Conservation (phyloP, 2,113 vertebrate genomes). For the Vulpes vulpes region DNA sequence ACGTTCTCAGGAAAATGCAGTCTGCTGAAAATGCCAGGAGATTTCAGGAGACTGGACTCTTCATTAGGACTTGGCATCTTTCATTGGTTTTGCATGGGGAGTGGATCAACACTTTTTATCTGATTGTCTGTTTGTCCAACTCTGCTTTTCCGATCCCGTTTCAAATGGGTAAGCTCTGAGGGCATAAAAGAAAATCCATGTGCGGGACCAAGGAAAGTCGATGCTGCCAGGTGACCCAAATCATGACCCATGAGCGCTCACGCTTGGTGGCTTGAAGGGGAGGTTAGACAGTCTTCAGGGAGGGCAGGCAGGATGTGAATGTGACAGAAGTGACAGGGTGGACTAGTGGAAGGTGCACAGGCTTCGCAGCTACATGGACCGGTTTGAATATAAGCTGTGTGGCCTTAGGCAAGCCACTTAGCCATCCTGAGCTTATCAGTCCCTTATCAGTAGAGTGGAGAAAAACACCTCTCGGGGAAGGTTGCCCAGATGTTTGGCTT, state of each 20-base stretch:
- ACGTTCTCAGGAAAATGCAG: conserved; percentile 73
- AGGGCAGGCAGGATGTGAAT: not conserved
- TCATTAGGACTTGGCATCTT: conserved; percentile 69
- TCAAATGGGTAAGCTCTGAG: conserved; percentile 6
- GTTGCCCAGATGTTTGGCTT: not conserved
- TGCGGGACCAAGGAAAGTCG: not conserved
- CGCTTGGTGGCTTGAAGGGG: not conserved
- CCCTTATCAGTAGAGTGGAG: not conserved
- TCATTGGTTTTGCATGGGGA: conserved; percentile 50
- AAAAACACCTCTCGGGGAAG: not conserved
- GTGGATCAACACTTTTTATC: conserved; percentile 1
- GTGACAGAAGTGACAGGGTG: not conserved
- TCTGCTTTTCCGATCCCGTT: not conserved
- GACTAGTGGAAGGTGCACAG: not conserved
- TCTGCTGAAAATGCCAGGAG: conserved; percentile 74
- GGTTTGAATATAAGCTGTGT: not conserved
- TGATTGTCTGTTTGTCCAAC: not conserved
- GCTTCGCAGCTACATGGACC: not conserved
- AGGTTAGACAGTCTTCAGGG: not conserved
- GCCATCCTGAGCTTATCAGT: conserved; percentile 6
- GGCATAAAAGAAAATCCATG: not conserved
- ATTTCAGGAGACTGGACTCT: conserved; percentile 58
- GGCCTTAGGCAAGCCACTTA: conserved; percentile 1
- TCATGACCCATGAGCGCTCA: not conserved
- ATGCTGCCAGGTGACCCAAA: conserved; percentile 27